Percentiles rank a stretch among this genome's conserved stretches.
phyloP scores from a whole-genome alignment of 2,113 vertebrate species.

The Alectura lathami region DNA sequence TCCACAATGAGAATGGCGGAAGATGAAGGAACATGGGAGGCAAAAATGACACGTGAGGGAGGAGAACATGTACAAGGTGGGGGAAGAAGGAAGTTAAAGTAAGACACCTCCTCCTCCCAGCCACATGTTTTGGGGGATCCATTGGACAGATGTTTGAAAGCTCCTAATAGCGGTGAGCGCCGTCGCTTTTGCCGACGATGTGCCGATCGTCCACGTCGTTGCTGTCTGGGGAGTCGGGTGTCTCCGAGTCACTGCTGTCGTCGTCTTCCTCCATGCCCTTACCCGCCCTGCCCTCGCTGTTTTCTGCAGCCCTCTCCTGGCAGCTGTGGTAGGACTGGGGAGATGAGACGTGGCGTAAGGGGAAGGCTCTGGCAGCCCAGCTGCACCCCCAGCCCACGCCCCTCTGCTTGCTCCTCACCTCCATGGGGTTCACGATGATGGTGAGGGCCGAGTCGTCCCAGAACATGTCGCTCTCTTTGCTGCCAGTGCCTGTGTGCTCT shows the following conservation, averaged over 20 bases:
- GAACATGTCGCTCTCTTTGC: conserved; percentile 87
- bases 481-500: conserved; percentile 61
- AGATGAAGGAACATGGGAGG: neutral
- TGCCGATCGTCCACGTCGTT: conserved; percentile 79
- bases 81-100: neutral
- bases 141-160: conserved; percentile 19
- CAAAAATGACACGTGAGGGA: neutral
- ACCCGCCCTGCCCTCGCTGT: conserved; percentile 51
- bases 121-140: neutral
- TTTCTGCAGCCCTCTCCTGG: conserved; percentile 61
- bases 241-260: conserved; percentile 87
- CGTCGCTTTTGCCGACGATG: conserved; percentile 85
- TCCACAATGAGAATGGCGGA: conserved; percentile 50
- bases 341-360: neutral
- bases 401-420: conserved; percentile 77
- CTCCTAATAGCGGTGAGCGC: conserved; percentile 81
- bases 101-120: conserved; percentile 47
- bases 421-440: conserved; percentile 98
- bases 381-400: neutral
- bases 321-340: conserved; percentile 78
- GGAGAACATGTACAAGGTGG: neutral
- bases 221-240: conserved; percentile 78
- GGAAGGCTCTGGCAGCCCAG: neutral
- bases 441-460: conserved; percentile 98
- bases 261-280: conserved; percentile 76